phyloP scores from a whole-genome alignment of 2,797 vertebrate species.

The Petrocephalus sullivani region DNA sequence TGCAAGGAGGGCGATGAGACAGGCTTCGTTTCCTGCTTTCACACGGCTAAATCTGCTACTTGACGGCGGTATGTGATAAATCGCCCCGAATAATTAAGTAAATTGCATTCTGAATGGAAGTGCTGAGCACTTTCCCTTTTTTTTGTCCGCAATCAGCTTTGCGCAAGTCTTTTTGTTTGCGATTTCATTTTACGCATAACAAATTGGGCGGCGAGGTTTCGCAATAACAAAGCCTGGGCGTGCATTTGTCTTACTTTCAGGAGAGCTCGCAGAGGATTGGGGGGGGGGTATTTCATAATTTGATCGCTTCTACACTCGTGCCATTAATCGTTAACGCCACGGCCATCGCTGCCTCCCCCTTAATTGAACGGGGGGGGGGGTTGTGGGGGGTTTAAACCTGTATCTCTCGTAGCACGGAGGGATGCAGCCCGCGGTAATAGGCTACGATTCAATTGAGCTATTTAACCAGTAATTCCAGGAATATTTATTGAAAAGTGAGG shows the following conservation, averaged over 20 bases:
- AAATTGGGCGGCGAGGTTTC: slow-evolving; percentile 3
- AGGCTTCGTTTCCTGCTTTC: neutral
- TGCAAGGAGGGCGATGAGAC: neutral
- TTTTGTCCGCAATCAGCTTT: slow-evolving; percentile 20
- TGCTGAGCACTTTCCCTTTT: neutral
- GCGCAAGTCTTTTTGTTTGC: neutral
- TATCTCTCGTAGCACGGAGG: slow-evolving; percentile 53
- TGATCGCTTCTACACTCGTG: slow-evolving; percentile 54
- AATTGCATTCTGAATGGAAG: slow-evolving; percentile 17
- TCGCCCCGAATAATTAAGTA: slow-evolving; percentile 17
- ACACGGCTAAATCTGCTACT: neutral
- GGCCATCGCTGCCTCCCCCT: slow-evolving; percentile 67
- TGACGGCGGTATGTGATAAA: slow-evolving; percentile 7
- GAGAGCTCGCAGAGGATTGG: slow-evolving; percentile 17
- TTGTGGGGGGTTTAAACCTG: slow-evolving; percentile 60
- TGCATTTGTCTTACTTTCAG: slow-evolving; percentile 25
- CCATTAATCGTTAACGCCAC: slow-evolving; percentile 63
- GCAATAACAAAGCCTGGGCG: slow-evolving; percentile 7
- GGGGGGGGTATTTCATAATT: slow-evolving; percentile 16
- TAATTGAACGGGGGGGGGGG: slow-evolving; percentile 78
- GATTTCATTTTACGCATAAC: slow-evolving; percentile 14
- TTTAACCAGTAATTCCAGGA: slow-evolving; percentile 90
- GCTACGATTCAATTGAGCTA: slow-evolving; percentile 87
- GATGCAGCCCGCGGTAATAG: slow-evolving; percentile 67
- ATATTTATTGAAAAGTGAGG: slow-evolving; percentile 81